These are phyloP conservation scores for Trichonephila inaurata DNA, from an alignment of 1,140 invertebrate species.

Conservation along the genomic window DNA sequence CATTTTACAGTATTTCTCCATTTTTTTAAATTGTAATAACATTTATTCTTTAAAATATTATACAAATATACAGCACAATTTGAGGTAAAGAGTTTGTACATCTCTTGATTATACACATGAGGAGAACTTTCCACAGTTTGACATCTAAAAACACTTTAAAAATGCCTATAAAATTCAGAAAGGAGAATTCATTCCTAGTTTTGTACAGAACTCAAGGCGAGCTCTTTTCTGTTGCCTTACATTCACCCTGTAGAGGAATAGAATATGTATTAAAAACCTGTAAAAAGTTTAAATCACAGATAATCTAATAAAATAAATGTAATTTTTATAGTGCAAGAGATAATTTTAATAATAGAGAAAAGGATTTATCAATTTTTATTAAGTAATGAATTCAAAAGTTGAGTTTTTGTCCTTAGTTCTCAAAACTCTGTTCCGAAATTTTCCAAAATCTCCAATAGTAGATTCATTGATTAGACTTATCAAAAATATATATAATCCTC, in stretches of 20 bases:
- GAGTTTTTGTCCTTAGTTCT: too few species aligned
- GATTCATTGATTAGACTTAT: too few species aligned
- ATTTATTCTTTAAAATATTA: neutral
- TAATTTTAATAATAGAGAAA: too few species aligned
- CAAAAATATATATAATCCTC: too few species aligned
- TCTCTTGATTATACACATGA: neutral
- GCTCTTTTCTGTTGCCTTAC: constrained; percentile 94
- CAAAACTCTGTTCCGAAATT: too few species aligned
- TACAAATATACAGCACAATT: neutral
- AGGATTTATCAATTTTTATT: too few species aligned
- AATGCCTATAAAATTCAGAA: constrained; percentile 84
- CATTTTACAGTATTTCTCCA: too few species aligned
- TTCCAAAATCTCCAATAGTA: too few species aligned
- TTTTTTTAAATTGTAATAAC: neutral
- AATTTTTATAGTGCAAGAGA: too few species aligned
- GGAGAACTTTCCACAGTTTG: neutral
- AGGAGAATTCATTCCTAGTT: constrained; percentile 99
- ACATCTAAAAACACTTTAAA: neutral
- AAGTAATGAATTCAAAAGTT: too few species aligned
- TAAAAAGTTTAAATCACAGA: too few species aligned
- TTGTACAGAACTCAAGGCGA: constrained; percentile 97
- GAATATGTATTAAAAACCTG: neutral
- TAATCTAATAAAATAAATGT: too few species aligned
- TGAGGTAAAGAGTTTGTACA: neutral
- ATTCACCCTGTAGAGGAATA: constrained; percentile 87